Evolutionary conservation across 2,797 vertebrate species (phyloP), one percentile per base, ranked within the genome.

Genomic region (Pygocentrus nattereri): DNA sequence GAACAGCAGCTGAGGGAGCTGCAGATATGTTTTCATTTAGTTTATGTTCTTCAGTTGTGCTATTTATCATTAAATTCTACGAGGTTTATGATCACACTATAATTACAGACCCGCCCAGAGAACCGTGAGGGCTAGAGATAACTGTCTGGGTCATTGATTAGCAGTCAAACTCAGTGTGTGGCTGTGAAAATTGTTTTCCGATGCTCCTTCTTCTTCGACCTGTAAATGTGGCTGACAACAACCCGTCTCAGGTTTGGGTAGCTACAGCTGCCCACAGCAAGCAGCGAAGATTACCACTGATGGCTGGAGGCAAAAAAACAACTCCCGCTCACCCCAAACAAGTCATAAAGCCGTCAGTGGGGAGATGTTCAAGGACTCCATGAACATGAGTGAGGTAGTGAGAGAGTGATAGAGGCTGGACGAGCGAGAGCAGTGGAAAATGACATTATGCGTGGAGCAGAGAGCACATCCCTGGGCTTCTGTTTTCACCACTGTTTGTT

Each of bases 331-430:
- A 88, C 88, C 90, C 88, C 93, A 92, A 91, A 65, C 90, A 84
- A 92, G 89, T 90, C 87, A 84, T 93, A 93, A 94, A 94, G 88
- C 90, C 83, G 81, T 92, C 93, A 92, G 84, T 85, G 88, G 85
- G 85, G 38, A 86, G 82, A 86, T 85, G 86, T 90, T 93, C 93
- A 94, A 95, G 92, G 93, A 93, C 92, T 91, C 69, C 75, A 75
- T 78, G 82, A 76, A 81, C 78, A 80, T 44, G 87, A 89, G 91
- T 89, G 89, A 91, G 85, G 87, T 85, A 78, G 88, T 68, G 76
- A 56, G 62, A 83, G 23, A 12, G 31, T 8, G 54, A 2, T 27
- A 18, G 10, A 41, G 16, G 2, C 31, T 5, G 7, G 31, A 18
- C 7, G 64, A 82, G 85, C 68, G 68, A 15, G 54, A 82, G 82